Evolutionary conservation across 2,113 vertebrate species (phyloP), one percentile per base, ranked within the genome.

Genomic region (Perca schrenkii): DNA sequence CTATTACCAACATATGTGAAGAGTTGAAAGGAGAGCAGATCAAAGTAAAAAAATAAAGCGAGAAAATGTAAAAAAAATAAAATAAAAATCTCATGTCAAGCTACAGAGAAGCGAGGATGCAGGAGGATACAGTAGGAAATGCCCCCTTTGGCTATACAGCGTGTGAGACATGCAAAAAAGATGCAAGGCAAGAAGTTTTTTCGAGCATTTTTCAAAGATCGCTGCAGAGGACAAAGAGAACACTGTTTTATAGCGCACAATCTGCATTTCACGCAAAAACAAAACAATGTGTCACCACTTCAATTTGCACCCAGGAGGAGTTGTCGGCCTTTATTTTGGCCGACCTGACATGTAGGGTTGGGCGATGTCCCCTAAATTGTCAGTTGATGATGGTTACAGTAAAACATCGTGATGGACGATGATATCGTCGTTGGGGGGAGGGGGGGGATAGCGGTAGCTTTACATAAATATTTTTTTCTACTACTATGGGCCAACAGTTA

Each of bases 11-110:
- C 84, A 88, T 85, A 84, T 87, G 82, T 87, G 84, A 88, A 56
- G 86, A 89, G 88, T 85, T 88, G 86, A 91, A 92, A 92, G 88
- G 72, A 89, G 64, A 17, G 53, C 46, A 89, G 86, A 92, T 92
- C 88, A 92, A 91, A 91, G 90, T 87, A 66, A 54, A 75, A 50
- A 62, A 61, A 70, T 47, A 56, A 76, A 17, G 43, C 0, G 66
- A 77, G 13, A 72, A 72, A 72, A 81, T 47, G 73, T 75, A 2
- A 54, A 66, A 66, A 75, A 81, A 72, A 72, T 40, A 74, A 81
- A 71, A 71, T 40, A 66, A 72, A 62, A 58, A 66, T 69, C 58
- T 77, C 31, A 80, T 54, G 64, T 60, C 75, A 72, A 28, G 36
- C 71, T 82, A 31, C 57, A 74, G 65, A 85, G 85, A 83, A 28